A percentile compares a stretch with the other conserved stretches of the same genome.
Evolutionary conservation across 2,113 vertebrate genomes (phyloP).

Genomic region (Chroicocephalus ridibundus): DNA sequence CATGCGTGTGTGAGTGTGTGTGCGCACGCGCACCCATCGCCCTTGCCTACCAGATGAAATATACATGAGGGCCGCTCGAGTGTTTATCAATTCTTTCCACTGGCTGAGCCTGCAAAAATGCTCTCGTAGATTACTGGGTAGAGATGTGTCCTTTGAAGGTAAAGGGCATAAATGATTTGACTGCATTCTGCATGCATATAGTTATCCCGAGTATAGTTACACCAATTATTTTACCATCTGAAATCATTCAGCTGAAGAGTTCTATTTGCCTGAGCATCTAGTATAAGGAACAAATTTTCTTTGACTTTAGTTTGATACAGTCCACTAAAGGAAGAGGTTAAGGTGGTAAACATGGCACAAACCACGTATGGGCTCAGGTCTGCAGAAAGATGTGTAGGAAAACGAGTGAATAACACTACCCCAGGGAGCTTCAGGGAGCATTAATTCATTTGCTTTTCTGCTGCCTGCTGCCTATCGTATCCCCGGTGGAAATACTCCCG

Average conservation of each 20-base stretch:
- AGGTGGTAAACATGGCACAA: neutral
- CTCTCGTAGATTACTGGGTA: neutral
- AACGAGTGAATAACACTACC: neutral
- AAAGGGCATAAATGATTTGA: neutral
- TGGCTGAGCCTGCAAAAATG: slow-evolving; percentile 37
- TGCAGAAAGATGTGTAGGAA: slow-evolving; percentile 3
- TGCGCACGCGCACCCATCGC: rapidly evolving
- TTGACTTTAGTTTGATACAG: neutral
- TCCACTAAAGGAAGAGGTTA: neutral
- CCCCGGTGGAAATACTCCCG: slow-evolving; percentile 20
- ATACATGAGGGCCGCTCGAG: neutral
- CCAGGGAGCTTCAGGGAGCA: slow-evolving; percentile 10
- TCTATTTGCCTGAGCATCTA: slow-evolving; percentile 2
- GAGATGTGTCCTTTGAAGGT: neutral
- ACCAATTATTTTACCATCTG: slow-evolving; percentile 33
- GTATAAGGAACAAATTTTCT: neutral
- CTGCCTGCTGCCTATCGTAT: neutral
- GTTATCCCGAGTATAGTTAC: neutral
- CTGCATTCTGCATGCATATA: neutral
- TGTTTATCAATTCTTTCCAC: slow-evolving; percentile 50
- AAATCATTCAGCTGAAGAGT: slow-evolving; percentile 25
- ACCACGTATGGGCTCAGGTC: neutral
- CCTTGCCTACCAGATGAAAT: slow-evolving; percentile 9
- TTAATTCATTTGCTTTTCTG: slow-evolving; percentile 27
- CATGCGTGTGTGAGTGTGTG: rapidly evolving